Base-by-base conservation (phyloP, 2,113 vertebrate species). In the Dasypus novemcinctus region DNA sequence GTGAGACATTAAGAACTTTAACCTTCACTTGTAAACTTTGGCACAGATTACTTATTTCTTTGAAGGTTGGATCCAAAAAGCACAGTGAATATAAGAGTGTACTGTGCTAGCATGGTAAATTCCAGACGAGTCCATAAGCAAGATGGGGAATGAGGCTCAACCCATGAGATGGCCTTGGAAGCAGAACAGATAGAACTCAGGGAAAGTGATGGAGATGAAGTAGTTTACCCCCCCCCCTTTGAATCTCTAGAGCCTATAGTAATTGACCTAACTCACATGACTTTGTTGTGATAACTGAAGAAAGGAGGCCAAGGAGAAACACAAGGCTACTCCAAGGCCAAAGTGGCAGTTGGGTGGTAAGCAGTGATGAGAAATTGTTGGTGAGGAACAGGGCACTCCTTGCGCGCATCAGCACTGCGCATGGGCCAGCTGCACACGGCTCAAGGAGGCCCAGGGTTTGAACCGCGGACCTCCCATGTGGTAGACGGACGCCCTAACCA, bases 171-270 rank as follows among this genome's bases (percentile, higher is more conserved):
- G 93, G 74, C 96, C 82, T 97, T 97, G 87, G 98, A 97, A 89
- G 87, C 94, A 86, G 98, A 98, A 74, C 97, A 98, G 54, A 97
- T 96, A 93, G 98, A 98, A 61, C 97, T 97, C 75, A 97, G 95
- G 92, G 97, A 98, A 96, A 98, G 95, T 93, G 97, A 98, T 99
- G 99, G 98, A 96, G 98, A 99, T 96, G 99, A 99, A 96, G 99
- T 99, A 43, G 99, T 99, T 76, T 99, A 99, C 93, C 98, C 99
- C 64, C 98, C 99, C 64, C 99, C 99, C 0, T 99, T 98, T 95
- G 99, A 99, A 87, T 98, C 98, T 66, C 96, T 98, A 5, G 99
- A 99, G 85, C 98, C 98, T 33, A 95, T 98, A 74, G 98, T 99
- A 0, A 99, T 99, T 81, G 98, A 99, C 96, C 96, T 99, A 90